These are phyloP conservation scores for Halictus ligatus DNA, from an alignment of 2,888 invertebrate species.

Conservation along the genomic window DNA sequence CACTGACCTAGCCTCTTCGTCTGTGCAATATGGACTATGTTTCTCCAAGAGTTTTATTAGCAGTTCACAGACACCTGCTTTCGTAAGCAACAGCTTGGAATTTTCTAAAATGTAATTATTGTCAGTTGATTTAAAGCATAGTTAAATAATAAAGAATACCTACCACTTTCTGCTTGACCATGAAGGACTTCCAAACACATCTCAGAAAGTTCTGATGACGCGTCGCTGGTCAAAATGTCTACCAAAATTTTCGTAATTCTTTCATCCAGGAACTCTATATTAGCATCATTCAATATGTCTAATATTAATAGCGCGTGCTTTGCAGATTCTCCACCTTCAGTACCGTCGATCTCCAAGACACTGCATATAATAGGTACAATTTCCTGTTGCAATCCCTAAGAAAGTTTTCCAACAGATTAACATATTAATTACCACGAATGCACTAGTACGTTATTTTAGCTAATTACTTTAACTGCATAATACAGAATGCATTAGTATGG, in stretches of 20 bases:
- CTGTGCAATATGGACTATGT: slow-evolving; percentile 87
- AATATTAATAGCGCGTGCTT: slow-evolving; percentile 85
- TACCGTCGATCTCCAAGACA: slow-evolving; percentile 84
- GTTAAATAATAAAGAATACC: not conserved
- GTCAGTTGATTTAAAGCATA: not conserved
- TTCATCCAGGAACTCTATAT: slow-evolving; percentile 84
- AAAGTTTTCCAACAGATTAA: slow-evolving; percentile 57
- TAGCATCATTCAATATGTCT: slow-evolving; percentile 85
- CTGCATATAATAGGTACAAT: slow-evolving; percentile 85
- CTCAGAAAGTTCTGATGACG: slow-evolving; percentile 90
- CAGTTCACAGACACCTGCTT: slow-evolving; percentile 91
- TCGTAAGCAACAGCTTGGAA: slow-evolving; percentile 91
- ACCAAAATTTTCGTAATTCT: slow-evolving; percentile 87
- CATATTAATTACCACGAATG: slow-evolving; percentile 26
- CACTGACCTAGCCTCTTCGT: slow-evolving; percentile 88
- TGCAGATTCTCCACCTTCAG: slow-evolving; percentile 84
- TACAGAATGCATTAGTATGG: slow-evolving; percentile 6
- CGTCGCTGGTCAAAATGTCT: slow-evolving; percentile 87
- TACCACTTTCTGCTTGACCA: slow-evolving; percentile 91
- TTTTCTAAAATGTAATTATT: slow-evolving; percentile 87
- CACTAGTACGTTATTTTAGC: slow-evolving; percentile 19
- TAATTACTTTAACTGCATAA: slow-evolving; percentile 1
- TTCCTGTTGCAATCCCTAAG: slow-evolving; percentile 84
- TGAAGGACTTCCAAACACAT: slow-evolving; percentile 91
- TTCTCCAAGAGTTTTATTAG: slow-evolving; percentile 91